phyloP scores from a whole-genome alignment of 2,888 invertebrate genomes.

The Habrosyne pyritoides region DNA sequence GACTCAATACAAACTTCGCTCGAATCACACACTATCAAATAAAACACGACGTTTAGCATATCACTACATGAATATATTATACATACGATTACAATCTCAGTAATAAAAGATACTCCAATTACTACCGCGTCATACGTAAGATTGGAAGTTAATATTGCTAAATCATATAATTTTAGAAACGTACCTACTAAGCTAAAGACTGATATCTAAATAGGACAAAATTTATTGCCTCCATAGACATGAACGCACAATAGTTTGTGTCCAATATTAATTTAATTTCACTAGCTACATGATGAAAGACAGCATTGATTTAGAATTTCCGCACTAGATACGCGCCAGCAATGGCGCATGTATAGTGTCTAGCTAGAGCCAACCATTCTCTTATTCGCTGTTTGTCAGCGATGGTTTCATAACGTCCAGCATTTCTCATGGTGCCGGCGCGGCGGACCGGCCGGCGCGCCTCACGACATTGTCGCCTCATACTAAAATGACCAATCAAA shows the following conservation, averaged over 20 bases:
- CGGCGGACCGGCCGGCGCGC: conserved; percentile 52
- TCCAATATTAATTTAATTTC: conserved; percentile 6
- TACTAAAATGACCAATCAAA: conserved; percentile 56
- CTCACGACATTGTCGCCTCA: conserved; percentile 43
- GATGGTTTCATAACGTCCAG: conserved; percentile 67
- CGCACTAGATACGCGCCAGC: conserved; percentile 12
- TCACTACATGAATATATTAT: not conserved
- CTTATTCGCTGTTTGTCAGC: conserved; percentile 51
- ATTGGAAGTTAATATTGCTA: not conserved
- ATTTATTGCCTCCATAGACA: not conserved
- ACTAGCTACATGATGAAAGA: conserved; percentile 9
- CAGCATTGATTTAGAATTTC: conserved; percentile 18
- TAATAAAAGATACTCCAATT: not conserved
- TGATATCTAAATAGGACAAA: not conserved
- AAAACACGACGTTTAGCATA: not conserved
- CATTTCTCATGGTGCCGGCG: conserved; percentile 54
- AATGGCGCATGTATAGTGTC: not conserved
- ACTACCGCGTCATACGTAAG: not conserved
- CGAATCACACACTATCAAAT: not conserved
- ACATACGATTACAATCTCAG: not conserved
- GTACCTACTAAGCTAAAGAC: not conserved
- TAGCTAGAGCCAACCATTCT: conserved; percentile 16
- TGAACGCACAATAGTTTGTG: conserved; percentile 1
- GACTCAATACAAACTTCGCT: conserved; percentile 4
- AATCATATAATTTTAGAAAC: not conserved